Base-by-base conservation (phyloP, 2,888 invertebrate genomes). In the Phengaris alcon region DNA sequence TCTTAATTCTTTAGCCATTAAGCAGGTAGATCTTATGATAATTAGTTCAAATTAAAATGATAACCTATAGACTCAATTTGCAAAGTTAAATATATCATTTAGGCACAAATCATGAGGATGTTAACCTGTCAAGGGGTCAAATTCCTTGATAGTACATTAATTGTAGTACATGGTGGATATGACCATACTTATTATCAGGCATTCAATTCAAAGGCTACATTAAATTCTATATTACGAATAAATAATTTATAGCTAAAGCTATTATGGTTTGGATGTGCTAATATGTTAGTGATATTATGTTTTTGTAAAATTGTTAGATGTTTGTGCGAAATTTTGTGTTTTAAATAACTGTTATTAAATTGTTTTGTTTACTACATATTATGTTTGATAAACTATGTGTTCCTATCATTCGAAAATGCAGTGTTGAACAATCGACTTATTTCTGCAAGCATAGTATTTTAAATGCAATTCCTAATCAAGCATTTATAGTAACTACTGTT, bases 391-490 rank as follows among this genome's bases (percentile, higher is more conserved):
- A 55, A 55, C 7, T 6, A n/a, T 55, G 12, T 64, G 44, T 64
- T 12, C 64, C 13, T 13, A 64, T 35, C 7, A 64, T 52, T 52
- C 52, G 52, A 44, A 64, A 64, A 64, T 35, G 64, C 64, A 64
- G 22, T 64, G 59, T 64, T 64, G 5, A 12, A 52, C 4, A 4
- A 52, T 12, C 8, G 52, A 8, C 9, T 64, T 44, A 68, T 55
- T 54, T 75, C 46, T 69, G 75, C 75, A 75, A 75, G 75, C 75
- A 74, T 64, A 51, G 52, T 74, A 54, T 35, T 64, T 35, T 69
- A 70, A 57, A 75, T 74, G 77, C 82, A 84, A 82, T 84, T 83
- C 83, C 82, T 83, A 82, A 78, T 77, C 64, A 44, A 64, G 35
- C 64, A 73, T 77, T 76, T 77, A 76, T 77, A 78, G 79, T 76